Evolutionary conservation across 2,888 invertebrate species (phyloP).

Genomic region (Rhaphigaster nebulosa): DNA sequence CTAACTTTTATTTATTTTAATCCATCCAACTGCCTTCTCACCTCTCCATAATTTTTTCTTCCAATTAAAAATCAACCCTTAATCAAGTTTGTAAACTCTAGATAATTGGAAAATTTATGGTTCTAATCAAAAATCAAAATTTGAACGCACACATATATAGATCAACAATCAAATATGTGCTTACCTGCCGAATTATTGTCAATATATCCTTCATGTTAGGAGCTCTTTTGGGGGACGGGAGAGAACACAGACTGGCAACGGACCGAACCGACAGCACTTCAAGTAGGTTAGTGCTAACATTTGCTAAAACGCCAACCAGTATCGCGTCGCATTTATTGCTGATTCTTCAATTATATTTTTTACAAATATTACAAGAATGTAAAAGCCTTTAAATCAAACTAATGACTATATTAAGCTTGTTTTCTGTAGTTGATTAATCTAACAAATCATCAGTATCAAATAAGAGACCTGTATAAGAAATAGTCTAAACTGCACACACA

Average conservation of each 20-base stretch:
- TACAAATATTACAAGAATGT: background rate
- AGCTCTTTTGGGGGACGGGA: background rate
- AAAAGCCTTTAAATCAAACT: background rate
- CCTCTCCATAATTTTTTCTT: too few species aligned
- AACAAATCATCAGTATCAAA: too few species aligned
- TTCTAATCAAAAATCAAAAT: background rate
- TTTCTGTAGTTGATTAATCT: background rate
- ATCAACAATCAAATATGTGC: too few species aligned
- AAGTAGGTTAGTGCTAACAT: constrained; percentile 40
- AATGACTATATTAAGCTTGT: background rate
- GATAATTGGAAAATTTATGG: too few species aligned
- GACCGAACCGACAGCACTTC: background rate
- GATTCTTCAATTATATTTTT: background rate
- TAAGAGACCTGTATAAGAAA: too few species aligned
- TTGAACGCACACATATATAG: too few species aligned
- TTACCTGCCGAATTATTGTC: background rate
- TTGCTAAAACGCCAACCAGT: constrained; percentile 2
- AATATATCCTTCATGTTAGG: constrained; percentile 22
- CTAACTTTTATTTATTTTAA: too few species aligned
- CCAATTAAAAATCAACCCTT: too few species aligned
- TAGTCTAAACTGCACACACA: too few species aligned
- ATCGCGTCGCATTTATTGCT: constrained; percentile 22
- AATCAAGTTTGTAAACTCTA: too few species aligned
- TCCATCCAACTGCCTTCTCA: too few species aligned
- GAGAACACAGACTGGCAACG: background rate